phyloP scores from a whole-genome alignment of 2,797 vertebrate genomes.

The Melanotaenia maccullochi region DNA sequence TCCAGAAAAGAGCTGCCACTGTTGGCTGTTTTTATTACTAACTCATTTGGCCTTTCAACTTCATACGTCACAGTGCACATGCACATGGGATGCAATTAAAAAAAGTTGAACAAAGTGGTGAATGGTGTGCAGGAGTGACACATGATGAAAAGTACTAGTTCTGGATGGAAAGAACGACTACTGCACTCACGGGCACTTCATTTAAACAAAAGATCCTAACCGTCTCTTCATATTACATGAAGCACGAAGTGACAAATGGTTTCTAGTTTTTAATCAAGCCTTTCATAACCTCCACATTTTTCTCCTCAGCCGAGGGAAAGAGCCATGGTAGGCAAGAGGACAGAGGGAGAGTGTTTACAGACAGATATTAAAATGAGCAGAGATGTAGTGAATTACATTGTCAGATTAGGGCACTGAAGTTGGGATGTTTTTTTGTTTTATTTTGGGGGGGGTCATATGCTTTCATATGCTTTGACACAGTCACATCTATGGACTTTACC shows the following conservation, averaged over 20 bases:
- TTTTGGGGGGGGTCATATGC: background rate
- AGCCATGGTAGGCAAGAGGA: constrained; percentile 15
- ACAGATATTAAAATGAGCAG: constrained; percentile 52
- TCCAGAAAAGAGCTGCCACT: constrained; percentile 57
- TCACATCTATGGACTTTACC: constrained; percentile 26
- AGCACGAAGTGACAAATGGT: constrained; percentile 48
- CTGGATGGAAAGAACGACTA: constrained; percentile 28
- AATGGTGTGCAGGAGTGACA: constrained; percentile 24
- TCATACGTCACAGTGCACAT: constrained; percentile 46
- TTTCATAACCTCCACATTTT: constrained; percentile 54
- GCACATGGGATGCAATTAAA: constrained; percentile 22
- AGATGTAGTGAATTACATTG: constrained; percentile 21
- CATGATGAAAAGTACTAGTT: constrained; percentile 36
- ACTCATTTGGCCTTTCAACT: constrained; percentile 54
- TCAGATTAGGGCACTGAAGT: constrained; percentile 20
- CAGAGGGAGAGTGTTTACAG: constrained; percentile 43
- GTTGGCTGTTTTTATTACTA: constrained; percentile 43
- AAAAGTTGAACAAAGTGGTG: constrained; percentile 29
- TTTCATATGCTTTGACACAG: constrained; percentile 23
- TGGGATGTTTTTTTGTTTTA: background rate
- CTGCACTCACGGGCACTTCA: constrained; percentile 31
- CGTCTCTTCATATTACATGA: constrained; percentile 40
- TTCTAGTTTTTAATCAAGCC: constrained; percentile 68
- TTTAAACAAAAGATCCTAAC: constrained; percentile 55
- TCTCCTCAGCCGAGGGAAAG: constrained; percentile 15